Evolutionary conservation across 1,140 invertebrate genomes (phyloP), one percentile per base, ranked within the genome.

Genomic region (Lordiphosa mommai): DNA sequence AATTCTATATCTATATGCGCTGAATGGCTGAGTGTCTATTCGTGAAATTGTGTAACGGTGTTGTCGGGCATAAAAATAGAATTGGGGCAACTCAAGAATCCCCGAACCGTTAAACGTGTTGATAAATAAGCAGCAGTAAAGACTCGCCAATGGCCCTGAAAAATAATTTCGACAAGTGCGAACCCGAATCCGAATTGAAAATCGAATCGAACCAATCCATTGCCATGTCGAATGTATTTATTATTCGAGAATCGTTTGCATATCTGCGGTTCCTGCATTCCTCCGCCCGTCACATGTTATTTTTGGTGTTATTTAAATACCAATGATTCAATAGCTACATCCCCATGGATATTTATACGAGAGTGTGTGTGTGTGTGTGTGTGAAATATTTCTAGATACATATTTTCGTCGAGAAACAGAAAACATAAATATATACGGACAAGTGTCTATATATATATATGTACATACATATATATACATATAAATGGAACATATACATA

Each of bases 401-500:
- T 16, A 44, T 49, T 41, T 17, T 20, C 30, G 44, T 17, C 44
- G 23, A 47, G 44, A 33, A 47, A 47, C 20, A 30, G 12, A 17
- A 36, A 13, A 41, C 17, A 48, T 58, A 29, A 10, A 52, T 27
- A 32, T 57, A 17, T 52, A 36, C 17, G 12, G 17, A 36, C 12
- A 56, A 47, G 29, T 52, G 14, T 36, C 51, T 43, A 48, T 40
- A 44, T 40, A 52, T 47, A 12, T 29, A 44, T 36, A 33, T 59
- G 12, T 53, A 27, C 47, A 58, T 29, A 38, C 34, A 70, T 9
- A 50, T 41, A 55, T 38, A 60, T 56, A 36, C 32, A 53, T 32
- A 23, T 34, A 33, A 47, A 61, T 51, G 43, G 13, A 16, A 53
- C 33, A 74, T 6, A 37, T 38, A 59, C 33, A 60, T 51, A 48